Percentiles rank a stretch among this genome's conserved stretches.
Conservation (phyloP, 2,113 vertebrate genomes). For the Ariopsis seemanni region DNA sequence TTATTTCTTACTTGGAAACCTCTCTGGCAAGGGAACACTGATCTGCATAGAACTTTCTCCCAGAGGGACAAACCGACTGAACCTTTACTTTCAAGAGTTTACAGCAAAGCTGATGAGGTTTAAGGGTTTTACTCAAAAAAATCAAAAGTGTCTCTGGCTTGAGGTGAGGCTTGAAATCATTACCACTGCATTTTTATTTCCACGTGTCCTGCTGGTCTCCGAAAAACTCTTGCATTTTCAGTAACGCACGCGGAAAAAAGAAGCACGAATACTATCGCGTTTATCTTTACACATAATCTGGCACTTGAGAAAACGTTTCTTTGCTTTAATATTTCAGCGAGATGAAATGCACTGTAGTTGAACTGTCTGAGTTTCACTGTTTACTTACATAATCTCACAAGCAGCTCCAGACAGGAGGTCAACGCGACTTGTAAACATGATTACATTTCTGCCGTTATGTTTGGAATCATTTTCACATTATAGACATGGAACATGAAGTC, state of each 20-base stretch:
- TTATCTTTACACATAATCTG: not conserved
- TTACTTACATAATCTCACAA: constrained; percentile 32
- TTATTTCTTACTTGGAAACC: not conserved
- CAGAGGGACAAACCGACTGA: not conserved
- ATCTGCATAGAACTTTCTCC: not conserved
- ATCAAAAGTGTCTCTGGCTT: not conserved
- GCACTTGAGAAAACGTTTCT: not conserved
- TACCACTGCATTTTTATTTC: not conserved
- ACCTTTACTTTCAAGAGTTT: not conserved
- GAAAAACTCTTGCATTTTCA: not conserved
- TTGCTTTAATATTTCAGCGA: not conserved
- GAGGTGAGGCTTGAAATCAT: not conserved
- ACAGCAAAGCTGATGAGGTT: not conserved
- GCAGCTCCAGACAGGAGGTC: constrained; percentile 26
- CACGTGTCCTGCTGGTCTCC: not conserved
- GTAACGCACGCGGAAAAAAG: not conserved
- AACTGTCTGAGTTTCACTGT: constrained; percentile 5
- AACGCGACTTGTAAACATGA: not conserved
- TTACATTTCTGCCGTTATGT: constrained; percentile 21
- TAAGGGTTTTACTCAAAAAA: not conserved
- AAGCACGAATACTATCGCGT: not conserved
- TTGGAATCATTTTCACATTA: not conserved
- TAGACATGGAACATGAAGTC: constrained; percentile 3
- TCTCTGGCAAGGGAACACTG: not conserved
- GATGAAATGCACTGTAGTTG: not conserved